Conservation (phyloP, 2,888 invertebrate species). For the Tachina grossa region DNA sequence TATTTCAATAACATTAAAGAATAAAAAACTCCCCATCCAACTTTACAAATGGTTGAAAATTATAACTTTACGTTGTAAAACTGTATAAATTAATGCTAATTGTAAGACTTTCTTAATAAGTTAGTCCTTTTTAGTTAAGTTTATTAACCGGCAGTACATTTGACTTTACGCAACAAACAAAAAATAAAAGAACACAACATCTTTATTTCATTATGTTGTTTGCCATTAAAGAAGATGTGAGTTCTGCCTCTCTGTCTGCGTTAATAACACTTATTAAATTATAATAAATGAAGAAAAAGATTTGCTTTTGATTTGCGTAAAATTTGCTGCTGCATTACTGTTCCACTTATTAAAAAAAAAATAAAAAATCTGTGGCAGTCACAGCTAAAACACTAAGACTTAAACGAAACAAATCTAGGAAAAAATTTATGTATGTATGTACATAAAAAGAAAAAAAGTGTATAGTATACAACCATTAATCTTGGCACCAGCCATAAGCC, state of each 20-base stretch:
- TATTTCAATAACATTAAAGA: no score
- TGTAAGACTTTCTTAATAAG: constrained; percentile 13
- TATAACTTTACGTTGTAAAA: background rate
- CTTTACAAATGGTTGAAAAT: background rate
- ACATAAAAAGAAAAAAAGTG: constrained; percentile 16
- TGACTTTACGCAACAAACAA: background rate
- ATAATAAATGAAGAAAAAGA: constrained; percentile 34
- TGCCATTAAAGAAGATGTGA: constrained; percentile 18
- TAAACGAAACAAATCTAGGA: background rate
- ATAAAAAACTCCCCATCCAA: background rate
- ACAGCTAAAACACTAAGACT: constrained; percentile 6
- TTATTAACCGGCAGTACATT: background rate
- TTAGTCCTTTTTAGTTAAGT: constrained; percentile 1
- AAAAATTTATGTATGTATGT: background rate
- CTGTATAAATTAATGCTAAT: constrained; percentile 7
- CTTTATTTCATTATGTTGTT: background rate
- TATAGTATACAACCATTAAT: constrained; percentile 65
- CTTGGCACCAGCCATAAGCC: constrained; percentile 69
- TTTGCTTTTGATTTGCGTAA: constrained; percentile 44
- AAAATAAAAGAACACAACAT: background rate
- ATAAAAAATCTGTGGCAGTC: constrained; percentile 7
- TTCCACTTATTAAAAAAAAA: constrained; percentile 2
- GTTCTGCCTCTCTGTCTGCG: background rate
- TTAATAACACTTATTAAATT: constrained; percentile 61
- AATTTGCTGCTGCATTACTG: constrained; percentile 31